A percentile compares a stretch with the other conserved stretches of the same genome.
These are phyloP conservation scores for Neoarius graeffei DNA, from an alignment of 2,113 vertebrate genomes.

Conservation along the genomic window DNA sequence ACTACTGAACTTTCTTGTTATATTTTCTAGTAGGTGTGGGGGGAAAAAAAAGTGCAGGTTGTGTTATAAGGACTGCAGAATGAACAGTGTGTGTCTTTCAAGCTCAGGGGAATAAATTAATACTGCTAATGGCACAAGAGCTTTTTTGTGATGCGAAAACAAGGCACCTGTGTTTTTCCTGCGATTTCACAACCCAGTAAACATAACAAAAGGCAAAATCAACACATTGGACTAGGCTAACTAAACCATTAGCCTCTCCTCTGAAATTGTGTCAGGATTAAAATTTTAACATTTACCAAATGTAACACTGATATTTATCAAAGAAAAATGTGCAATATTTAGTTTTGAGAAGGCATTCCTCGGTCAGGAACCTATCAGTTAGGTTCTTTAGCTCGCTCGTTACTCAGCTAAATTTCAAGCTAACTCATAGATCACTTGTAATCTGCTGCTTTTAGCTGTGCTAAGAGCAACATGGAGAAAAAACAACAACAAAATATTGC, in stretches of 20 bases:
- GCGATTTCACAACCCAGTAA: slow-evolving; percentile 1
- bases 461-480: background rate
- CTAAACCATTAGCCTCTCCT: background rate
- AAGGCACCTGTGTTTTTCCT: background rate
- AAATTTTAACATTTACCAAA: background rate
- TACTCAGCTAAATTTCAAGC: background rate
- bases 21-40: background rate
- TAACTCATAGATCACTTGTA: background rate
- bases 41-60: background rate
- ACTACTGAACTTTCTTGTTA: background rate
- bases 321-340: background rate
- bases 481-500: background rate
- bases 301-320: background rate
- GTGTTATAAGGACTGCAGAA: background rate
- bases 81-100: background rate
- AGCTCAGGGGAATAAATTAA: background rate
- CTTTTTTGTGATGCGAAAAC: slow-evolving; percentile 5
- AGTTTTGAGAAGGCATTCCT: background rate
- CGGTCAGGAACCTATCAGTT: background rate
- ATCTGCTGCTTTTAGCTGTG: background rate
- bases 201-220: background rate
- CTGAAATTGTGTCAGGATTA: background rate
- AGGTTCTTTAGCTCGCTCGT: background rate
- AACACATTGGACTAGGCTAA: background rate
- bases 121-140: background rate